These are phyloP conservation scores for Meda fulgida DNA, from an alignment of 2,797 vertebrate genomes.

Conservation along the genomic window DNA sequence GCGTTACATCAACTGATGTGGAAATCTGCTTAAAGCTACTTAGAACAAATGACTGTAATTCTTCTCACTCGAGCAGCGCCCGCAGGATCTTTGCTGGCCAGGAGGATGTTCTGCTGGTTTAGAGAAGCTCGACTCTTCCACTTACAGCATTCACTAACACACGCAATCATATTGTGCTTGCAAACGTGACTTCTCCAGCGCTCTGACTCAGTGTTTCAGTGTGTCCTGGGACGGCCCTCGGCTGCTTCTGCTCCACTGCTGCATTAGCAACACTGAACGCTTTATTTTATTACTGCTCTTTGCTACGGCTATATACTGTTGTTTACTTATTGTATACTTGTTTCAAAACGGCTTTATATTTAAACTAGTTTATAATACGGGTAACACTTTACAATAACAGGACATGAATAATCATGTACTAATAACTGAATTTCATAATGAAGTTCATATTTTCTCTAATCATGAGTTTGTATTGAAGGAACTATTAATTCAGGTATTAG, in stretches of 20 bases:
- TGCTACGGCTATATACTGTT: not conserved
- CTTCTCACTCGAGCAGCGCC: slow-evolving; percentile 51
- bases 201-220: too few relatives aligned
- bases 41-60: slow-evolving; percentile 61
- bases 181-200: too few relatives aligned
- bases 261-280: not conserved
- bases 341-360: too few relatives aligned
- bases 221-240: not conserved
- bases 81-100: not conserved
- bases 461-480: too few relatives aligned
- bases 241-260: not conserved
- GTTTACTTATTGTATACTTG: too few relatives aligned
- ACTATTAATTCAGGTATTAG: too few relatives aligned
- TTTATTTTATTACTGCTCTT: not conserved
- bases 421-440: too few relatives aligned
- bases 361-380: too few relatives aligned
- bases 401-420: too few relatives aligned
- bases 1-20: slow-evolving; percentile 32
- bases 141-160: not conserved
- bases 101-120: slow-evolving; percentile 37
- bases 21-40: slow-evolving; percentile 62
- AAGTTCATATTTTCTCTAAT: too few relatives aligned
- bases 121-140: slow-evolving; percentile 30
- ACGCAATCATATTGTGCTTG: not conserved
- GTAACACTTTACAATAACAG: too few relatives aligned